A percentile compares a stretch with the other conserved stretches of the same genome.
Conservation (phyloP, 1,140 invertebrate genomes). For the Centruroides sculpturatus region DNA sequence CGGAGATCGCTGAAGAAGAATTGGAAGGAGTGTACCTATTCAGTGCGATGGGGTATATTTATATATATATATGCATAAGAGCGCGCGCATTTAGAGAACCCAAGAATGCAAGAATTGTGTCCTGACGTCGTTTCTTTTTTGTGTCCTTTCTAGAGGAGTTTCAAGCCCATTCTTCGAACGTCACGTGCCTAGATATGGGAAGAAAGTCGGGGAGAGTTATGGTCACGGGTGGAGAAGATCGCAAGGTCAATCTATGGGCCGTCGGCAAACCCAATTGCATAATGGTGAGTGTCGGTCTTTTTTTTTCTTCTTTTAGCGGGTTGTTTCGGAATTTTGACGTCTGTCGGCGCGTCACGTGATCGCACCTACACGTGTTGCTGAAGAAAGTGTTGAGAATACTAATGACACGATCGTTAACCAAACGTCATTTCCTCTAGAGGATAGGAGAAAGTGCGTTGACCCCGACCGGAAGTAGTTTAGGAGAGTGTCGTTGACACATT, state of each 20-base stretch:
- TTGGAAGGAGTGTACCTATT: conserved; percentile 6
- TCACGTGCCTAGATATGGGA: conserved; percentile 78
- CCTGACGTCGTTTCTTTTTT: background rate
- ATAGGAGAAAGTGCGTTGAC: too few species aligned
- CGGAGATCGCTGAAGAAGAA: background rate
- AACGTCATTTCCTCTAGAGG: too few species aligned
- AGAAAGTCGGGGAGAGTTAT: conserved; percentile 81
- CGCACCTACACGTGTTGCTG: too few species aligned
- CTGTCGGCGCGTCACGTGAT: too few species aligned
- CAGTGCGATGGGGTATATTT: conserved; percentile 7
- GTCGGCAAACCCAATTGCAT: conserved; percentile 89
- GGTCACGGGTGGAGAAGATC: conserved; percentile 91
- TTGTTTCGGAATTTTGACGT: too few species aligned
- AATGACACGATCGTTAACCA: background rate
- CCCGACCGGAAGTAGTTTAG: too few species aligned
- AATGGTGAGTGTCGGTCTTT: conserved; percentile 49
- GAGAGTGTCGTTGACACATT: too few species aligned
- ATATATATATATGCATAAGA: background rate
- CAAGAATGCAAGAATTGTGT: background rate
- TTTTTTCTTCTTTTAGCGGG: too few species aligned
- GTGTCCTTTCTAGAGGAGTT: conserved; percentile 42
- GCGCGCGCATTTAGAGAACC: too few species aligned
- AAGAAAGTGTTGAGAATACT: too few species aligned
- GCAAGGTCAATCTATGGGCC: conserved; percentile 95
- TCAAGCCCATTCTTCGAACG: conserved; percentile 69